phyloP scores from a whole-genome alignment of 1,140 invertebrate genomes.

The Halyomorpha halys region DNA sequence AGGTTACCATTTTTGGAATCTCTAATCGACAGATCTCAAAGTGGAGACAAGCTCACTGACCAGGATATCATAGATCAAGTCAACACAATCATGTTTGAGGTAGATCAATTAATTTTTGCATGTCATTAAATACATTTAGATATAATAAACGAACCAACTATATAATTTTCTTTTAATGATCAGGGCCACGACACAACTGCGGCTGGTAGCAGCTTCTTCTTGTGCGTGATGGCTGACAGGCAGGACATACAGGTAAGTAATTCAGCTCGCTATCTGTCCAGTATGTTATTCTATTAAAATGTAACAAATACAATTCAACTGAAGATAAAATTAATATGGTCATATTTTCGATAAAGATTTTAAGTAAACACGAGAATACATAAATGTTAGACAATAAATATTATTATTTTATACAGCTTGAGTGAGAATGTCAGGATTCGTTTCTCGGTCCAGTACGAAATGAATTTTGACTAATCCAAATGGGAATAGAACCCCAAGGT shows the following conservation, averaged over 20 bases:
- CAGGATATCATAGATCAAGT: conserved; percentile 85
- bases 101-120: conserved; percentile 33
- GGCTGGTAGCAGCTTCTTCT: conserved; percentile 70
- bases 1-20: conserved; percentile 88
- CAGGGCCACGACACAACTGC: conserved; percentile 87
- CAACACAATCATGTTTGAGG: conserved; percentile 90
- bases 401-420: no score
- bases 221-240: conserved; percentile 69
- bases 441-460: no score
- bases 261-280: conserved; percentile 41
- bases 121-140: not conserved
- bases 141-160: not conserved
- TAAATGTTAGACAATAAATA: no score
- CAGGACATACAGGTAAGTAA: conserved; percentile 44
- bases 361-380: no score
- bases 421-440: no score
- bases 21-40: conserved; percentile 71
- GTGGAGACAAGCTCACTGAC: conserved; percentile 66
- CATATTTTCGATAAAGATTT: no score
- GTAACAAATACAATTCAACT: no score
- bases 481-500: no score
- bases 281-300: no score
- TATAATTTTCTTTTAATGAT: not conserved
- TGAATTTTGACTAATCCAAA: no score
- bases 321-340: no score